Evolutionary conservation across 1,140 invertebrate species (phyloP), one percentile per base, ranked within the genome.

Genomic region (Caenorhabditis brenneri): DNA sequence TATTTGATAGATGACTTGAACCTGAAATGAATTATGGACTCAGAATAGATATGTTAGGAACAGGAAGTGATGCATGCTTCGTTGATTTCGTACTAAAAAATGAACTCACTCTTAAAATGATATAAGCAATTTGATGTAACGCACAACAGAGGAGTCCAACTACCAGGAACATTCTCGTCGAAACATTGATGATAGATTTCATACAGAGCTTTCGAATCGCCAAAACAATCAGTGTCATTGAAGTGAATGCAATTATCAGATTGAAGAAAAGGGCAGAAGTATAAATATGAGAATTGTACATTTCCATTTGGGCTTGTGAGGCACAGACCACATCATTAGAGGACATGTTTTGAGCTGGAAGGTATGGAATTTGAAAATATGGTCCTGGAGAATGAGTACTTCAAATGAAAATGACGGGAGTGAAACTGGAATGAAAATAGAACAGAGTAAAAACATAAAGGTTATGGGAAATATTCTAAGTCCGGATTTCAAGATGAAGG

Each of bases 1-100:
- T n/a, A 74, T 24, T 74, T 74, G 65, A 42, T 42, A 74, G 22
- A 74, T 74, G 10, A 74, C 65, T 74, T 74, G 65, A 42, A 42
- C 22, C 65, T 74, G 65, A 42, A 74, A 74, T 12, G 24, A 27
- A n/a, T n/a, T n/a, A 19, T n/a, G 19, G 48, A 51, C 19, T 51
- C 24, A 10, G 19, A 22, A 10, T 27, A 55, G 27, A 55, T n/a
- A n/a, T n/a, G n/a, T n/a, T n/a, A n/a, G n/a, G n/a, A n/a, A n/a
- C n/a, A n/a, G n/a, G n/a, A n/a, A n/a, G n/a, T n/a, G n/a, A n/a
- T n/a, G n/a, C n/a, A n/a, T n/a, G n/a, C n/a, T n/a, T n/a, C n/a
- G n/a, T n/a, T n/a, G n/a, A n/a, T n/a, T n/a, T n/a, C n/a, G n/a
- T n/a, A n/a, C n/a, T n/a, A n/a, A n/a, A n/a, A n/a, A n/a, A n/a